phyloP scores from a whole-genome alignment of 2,888 invertebrate species.

The Lysandra bellargus region DNA sequence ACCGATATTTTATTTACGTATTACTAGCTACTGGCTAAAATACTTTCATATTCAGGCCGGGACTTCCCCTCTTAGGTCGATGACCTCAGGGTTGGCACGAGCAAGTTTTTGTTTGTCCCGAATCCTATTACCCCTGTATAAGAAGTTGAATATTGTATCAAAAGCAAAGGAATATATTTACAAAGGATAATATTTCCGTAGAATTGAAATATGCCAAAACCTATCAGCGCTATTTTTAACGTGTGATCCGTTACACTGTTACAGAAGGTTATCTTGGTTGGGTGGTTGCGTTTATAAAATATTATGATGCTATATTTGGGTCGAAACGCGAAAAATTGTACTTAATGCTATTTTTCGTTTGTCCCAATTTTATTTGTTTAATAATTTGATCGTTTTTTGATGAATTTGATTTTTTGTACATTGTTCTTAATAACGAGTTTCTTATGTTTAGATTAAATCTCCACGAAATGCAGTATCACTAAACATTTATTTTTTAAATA shows the following conservation, averaged over 20 bases:
- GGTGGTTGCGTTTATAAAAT: too few species aligned
- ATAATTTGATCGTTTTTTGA: too few species aligned
- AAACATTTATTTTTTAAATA: too few species aligned
- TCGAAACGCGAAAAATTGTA: too few species aligned
- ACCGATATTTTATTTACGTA: conserved; percentile 23
- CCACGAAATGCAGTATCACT: too few species aligned
- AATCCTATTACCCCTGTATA: conserved; percentile 1
- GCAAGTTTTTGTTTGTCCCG: not conserved
- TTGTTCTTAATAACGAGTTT: too few species aligned
- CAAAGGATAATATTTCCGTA: not conserved
- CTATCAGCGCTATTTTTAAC: not conserved
- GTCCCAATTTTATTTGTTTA: too few species aligned
- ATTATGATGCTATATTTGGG: too few species aligned
- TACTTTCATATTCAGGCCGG: conserved; percentile 20
- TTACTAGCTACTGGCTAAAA: conserved; percentile 10
- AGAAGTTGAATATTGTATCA: conserved; percentile 18
- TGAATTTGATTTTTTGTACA: too few species aligned
- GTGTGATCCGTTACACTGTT: not conserved
- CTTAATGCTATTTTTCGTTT: too few species aligned
- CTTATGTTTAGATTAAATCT: too few species aligned
- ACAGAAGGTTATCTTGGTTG: not conserved
- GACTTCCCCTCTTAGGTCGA: conserved; percentile 25
- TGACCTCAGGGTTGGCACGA: conserved; percentile 23
- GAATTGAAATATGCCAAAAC: not conserved
- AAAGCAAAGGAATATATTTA: conserved; percentile 9